A percentile compares a stretch with the other conserved stretches of the same genome.
Conservation (phyloP, 2,888 invertebrate species). For the Parnassius smintheus region DNA sequence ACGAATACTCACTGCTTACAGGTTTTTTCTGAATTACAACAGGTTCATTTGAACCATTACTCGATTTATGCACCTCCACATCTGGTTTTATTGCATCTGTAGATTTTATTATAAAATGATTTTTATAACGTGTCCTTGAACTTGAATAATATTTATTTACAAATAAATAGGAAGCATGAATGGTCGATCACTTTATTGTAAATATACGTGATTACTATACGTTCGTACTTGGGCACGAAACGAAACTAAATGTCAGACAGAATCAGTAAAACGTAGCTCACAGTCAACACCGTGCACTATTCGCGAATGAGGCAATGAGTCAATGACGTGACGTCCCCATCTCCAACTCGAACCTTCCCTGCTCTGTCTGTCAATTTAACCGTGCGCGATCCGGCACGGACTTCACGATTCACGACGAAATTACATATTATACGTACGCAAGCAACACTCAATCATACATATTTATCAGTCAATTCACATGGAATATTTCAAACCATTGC, state of each 20-base stretch:
- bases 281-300: constrained; percentile 30
- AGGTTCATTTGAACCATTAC: constrained; percentile 65
- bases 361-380: constrained; percentile 64
- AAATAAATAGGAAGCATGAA: constrained; percentile 33
- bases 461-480: no score
- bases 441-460: no score
- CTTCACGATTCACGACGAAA: constrained; percentile 24
- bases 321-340: constrained; percentile 41
- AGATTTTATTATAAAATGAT: constrained; percentile 68
- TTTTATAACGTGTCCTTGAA: constrained; percentile 50
- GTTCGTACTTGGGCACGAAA: constrained; percentile 42
- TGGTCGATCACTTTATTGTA: constrained; percentile 26
- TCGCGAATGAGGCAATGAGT: constrained; percentile 15
- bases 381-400: constrained; percentile 56
- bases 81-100: constrained; percentile 73
- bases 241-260: constrained; percentile 40
- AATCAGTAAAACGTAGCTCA: constrained; percentile 30
- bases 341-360: constrained; percentile 57
- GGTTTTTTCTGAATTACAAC: constrained; percentile 66
- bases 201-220: constrained; percentile 18
- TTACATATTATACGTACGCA: no score
- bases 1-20: constrained; percentile 74
- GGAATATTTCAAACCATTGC: no score
- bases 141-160: constrained; percentile 35
- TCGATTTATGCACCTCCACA: constrained; percentile 72